phyloP scores from a whole-genome alignment of 2,888 invertebrate genomes.

The Agonopterix subpropinquella region DNA sequence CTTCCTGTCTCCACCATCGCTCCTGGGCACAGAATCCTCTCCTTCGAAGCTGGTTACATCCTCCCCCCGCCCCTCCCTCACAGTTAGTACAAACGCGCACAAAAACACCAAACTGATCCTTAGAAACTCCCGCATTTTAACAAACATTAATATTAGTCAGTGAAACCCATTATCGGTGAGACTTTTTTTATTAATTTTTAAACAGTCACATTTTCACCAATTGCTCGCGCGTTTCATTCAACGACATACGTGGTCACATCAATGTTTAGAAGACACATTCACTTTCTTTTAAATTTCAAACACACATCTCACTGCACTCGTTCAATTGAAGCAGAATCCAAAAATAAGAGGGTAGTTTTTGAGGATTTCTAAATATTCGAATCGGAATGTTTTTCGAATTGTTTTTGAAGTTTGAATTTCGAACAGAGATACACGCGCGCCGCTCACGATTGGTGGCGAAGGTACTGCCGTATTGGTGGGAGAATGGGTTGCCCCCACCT shows the following conservation, averaged over 20 bases:
- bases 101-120: constrained; percentile 59
- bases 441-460: constrained; percentile 37
- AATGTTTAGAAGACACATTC: constrained; percentile 5
- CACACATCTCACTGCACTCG: background rate
- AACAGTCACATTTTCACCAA: constrained; percentile 69
- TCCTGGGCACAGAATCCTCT: constrained; percentile 14
- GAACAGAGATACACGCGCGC: constrained; percentile 34
- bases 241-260: constrained; percentile 28
- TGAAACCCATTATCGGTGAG: constrained; percentile 42
- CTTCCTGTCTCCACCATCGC: constrained; percentile 45
- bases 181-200: constrained; percentile 11
- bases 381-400: constrained; percentile 25
- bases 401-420: constrained; percentile 24
- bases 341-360: too few relatives aligned
- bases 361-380: background rate
- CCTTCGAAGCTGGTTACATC: constrained; percentile 29
- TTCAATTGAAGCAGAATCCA: too few relatives aligned
- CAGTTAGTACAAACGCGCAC: constrained; percentile 44
- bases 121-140: constrained; percentile 61
- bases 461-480: constrained; percentile 49
- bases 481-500: constrained; percentile 31
- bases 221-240: constrained; percentile 36
- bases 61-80: constrained; percentile 46
- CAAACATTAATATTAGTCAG: constrained; percentile 31
- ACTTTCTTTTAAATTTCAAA: constrained; percentile 1